Evolutionary conservation across 2,797 vertebrate genomes (phyloP), one percentile per base, ranked within the genome.

Genomic region (Spea hammondii): DNA sequence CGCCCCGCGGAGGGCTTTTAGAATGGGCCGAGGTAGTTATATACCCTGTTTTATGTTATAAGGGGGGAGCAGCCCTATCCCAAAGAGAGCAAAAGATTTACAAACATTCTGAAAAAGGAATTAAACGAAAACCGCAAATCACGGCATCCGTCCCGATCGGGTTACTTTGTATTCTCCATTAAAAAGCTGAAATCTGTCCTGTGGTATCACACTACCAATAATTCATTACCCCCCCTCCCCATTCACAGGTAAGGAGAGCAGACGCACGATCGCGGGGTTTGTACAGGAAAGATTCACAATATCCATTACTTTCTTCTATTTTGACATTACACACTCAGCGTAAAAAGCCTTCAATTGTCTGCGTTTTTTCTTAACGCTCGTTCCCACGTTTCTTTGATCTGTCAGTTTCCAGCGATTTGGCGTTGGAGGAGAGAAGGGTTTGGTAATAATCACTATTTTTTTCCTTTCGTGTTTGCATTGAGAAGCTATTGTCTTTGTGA

Each of bases 221-320:
- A 62, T n/a, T 14, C 14, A 32, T 17, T 32, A 17, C 32, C 53
- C 46, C 12, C 12, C 13, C 59, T n/a, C 14, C 57, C 7, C 32
- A 12, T 44, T 45, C 32, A 44, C 49, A 44, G 49, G 49, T 54
- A 65, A 62, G 47, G 46, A 53, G 17, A 17, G 48, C 44, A 14
- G 12, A 51, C n/a, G 48, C 62, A 66, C 60, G 5, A 65, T 66
- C 47, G 47, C 54, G n/a, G 32, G 32, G 5, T 59, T 7, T 71
- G 49, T 53, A 47, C 55, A 8, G 9, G 7, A 57, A 70, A 54
- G 62, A 11, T 55, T 53, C 55, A 57, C 1, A 4, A n/a, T n/a
- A n/a, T 66, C 50, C 46, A 47, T 32, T 67, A 67, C 53, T 67
- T 67, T 57, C 47, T 79, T 17, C 44, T 73, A 71, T 79, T 79